A percentile compares a stretch with the other conserved stretches of the same genome.
Evolutionary conservation across 2,888 invertebrate species (phyloP).

Genomic region (Ophion ventricosus): DNA sequence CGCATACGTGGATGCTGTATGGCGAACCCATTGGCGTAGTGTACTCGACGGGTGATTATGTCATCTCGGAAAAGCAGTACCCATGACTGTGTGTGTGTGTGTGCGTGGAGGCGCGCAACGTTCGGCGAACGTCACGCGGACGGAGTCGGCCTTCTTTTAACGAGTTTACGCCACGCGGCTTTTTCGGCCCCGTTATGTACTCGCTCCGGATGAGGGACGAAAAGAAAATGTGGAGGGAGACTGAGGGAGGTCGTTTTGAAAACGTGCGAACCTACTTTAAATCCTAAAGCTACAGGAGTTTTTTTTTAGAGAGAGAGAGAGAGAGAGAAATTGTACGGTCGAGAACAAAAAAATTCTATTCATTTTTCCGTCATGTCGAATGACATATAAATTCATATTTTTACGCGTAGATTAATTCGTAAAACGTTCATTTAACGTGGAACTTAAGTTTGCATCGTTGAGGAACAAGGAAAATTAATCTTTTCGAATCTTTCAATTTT

Average conservation of each 20-base stretch:
- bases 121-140: conserved; percentile 55
- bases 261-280: not conserved
- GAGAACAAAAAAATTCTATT: too few relatives aligned
- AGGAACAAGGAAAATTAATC: too few relatives aligned
- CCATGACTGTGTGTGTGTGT: conserved; percentile 54
- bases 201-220: not conserved
- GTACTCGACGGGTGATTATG: conserved; percentile 61
- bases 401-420: too few relatives aligned
- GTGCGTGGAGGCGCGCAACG: conserved; percentile 62
- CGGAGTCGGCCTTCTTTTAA: conserved; percentile 51
- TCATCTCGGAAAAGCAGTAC: conserved; percentile 72
- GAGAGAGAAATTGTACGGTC: too few relatives aligned
- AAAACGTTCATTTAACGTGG: too few relatives aligned
- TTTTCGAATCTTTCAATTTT: too few relatives aligned
- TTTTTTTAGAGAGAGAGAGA: too few relatives aligned
- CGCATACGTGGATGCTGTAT: conserved; percentile 34
- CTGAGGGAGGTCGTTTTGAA: not conserved
- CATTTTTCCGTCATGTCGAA: too few relatives aligned
- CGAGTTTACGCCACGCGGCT: conserved; percentile 58
- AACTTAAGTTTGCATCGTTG: too few relatives aligned
- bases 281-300: too few relatives aligned
- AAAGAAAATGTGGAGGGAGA: conserved; percentile 2
- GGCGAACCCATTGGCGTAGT: conserved; percentile 51
- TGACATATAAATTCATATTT: too few relatives aligned
- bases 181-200: conserved; percentile 50